Evolutionary conservation across 2,888 invertebrate genomes (phyloP).

Genomic region (Hypena proboscidalis): DNA sequence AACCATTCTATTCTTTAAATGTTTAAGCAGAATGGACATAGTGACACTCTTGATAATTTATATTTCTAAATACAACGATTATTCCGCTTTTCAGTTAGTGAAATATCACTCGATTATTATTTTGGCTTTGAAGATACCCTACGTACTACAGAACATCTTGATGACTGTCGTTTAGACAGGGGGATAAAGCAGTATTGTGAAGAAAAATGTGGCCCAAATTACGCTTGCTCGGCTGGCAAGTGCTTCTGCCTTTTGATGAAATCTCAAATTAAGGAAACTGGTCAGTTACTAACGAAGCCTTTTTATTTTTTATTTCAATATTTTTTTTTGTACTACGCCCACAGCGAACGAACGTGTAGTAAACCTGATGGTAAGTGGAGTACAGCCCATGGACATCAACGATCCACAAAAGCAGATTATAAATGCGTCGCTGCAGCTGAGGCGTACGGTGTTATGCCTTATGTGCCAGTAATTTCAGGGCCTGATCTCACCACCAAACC

Average conservation of each 20-base stretch:
- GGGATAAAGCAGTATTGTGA: conserved; percentile 12
- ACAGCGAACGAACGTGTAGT: too few species aligned
- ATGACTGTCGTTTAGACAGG: conserved; percentile 11
- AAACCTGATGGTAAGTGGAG: too few species aligned
- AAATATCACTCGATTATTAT: conserved; percentile 23
- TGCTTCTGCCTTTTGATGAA: conserved; percentile 28
- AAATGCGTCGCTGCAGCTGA: too few species aligned
- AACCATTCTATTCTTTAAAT: too few species aligned
- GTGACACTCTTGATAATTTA: neutral
- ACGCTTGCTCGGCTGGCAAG: conserved; percentile 32
- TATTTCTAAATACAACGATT: neutral
- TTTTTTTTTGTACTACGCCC: neutral
- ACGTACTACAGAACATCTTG: neutral
- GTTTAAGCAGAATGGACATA: neutral
- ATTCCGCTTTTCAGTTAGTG: conserved; percentile 24
- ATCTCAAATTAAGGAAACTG: neutral
- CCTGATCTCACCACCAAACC: too few species aligned
- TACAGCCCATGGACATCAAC: too few species aligned
- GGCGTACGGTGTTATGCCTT: too few species aligned
- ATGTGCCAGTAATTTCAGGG: too few species aligned
- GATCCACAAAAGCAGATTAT: too few species aligned
- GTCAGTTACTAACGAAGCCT: conserved; percentile 9
- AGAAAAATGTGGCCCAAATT: conserved; percentile 21
- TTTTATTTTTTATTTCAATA: neutral
- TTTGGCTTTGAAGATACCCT: conserved; percentile 10